Conservation (phyloP, 2,797 vertebrate species). For the Eremophila alpestris region DNA sequence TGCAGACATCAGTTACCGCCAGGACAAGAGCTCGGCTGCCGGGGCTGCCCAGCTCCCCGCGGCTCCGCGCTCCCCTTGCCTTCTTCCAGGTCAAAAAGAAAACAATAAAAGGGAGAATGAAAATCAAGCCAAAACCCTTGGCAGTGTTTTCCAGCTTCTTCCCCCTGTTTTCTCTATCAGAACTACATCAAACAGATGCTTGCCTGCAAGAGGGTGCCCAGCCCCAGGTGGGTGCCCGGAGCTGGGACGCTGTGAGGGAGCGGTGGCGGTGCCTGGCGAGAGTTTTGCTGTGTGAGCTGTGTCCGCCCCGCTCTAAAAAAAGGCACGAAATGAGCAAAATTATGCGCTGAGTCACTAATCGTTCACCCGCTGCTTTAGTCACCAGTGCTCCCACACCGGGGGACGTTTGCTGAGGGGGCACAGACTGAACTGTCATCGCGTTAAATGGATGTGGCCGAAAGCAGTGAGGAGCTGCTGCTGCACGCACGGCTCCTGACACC, state of each 20-base stretch:
- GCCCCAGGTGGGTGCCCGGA: background rate
- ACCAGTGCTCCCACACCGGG: conserved; percentile 29
- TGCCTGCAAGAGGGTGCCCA: background rate
- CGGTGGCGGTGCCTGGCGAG: background rate
- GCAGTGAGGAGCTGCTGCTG: background rate
- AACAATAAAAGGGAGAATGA: background rate
- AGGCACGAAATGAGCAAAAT: conserved; percentile 50
- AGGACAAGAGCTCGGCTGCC: background rate
- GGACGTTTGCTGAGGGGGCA: conserved; percentile 54
- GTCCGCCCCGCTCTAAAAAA: conserved; percentile 36
- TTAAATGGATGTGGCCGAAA: background rate
- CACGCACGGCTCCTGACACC: background rate
- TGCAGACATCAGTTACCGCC: background rate
- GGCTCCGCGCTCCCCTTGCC: background rate
- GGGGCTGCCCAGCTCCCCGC: rapidly evolving
- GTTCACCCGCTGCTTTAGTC: conserved; percentile 54
- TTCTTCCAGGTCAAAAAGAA: background rate
- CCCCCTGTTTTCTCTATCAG: background rate
- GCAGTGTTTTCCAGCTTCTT: background rate
- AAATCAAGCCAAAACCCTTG: background rate
- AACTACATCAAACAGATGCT: rapidly evolving
- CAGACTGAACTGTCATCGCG: background rate
- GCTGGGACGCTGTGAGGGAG: background rate
- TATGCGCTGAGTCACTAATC: conserved; percentile 67
- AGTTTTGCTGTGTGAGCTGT: background rate